Evolutionary conservation across 2,113 vertebrate species (phyloP).

Genomic region (Natator depressus): DNA sequence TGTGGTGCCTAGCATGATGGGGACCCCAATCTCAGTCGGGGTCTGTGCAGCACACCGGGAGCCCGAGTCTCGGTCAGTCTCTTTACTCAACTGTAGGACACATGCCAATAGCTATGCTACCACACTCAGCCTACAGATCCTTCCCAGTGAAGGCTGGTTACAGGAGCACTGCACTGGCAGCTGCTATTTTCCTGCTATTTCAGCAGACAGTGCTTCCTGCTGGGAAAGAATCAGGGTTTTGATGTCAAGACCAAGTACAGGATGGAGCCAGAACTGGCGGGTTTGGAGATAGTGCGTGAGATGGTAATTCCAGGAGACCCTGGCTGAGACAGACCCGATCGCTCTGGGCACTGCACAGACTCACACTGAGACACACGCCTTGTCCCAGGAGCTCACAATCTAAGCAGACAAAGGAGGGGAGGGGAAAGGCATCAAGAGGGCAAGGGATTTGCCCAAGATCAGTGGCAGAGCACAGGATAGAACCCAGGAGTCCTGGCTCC

Average conservation of each 20-base stretch:
- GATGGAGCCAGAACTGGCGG: conserved; percentile 32
- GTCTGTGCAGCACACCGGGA: background rate
- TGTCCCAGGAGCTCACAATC: background rate
- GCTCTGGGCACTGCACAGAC: background rate
- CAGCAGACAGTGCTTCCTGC: background rate
- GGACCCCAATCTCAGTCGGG: background rate
- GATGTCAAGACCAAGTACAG: background rate
- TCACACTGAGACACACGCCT: background rate
- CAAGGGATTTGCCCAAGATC: background rate
- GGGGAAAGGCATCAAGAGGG: background rate
- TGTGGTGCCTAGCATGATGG: background rate
- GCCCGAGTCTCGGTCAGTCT: background rate
- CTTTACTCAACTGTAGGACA: background rate
- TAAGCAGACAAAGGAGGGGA: background rate
- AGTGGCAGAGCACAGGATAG: background rate
- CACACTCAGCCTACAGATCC: background rate
- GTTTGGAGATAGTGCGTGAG: background rate
- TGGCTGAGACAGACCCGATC: background rate
- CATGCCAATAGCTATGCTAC: background rate
- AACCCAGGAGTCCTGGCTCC: background rate
- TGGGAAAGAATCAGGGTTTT: background rate
- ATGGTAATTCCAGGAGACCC: background rate
- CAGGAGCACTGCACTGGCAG: background rate
- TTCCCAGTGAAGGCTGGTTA: background rate
- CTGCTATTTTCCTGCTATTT: background rate